Conservation (phyloP, 2,797 vertebrate species). For the Anabas testudineus region DNA sequence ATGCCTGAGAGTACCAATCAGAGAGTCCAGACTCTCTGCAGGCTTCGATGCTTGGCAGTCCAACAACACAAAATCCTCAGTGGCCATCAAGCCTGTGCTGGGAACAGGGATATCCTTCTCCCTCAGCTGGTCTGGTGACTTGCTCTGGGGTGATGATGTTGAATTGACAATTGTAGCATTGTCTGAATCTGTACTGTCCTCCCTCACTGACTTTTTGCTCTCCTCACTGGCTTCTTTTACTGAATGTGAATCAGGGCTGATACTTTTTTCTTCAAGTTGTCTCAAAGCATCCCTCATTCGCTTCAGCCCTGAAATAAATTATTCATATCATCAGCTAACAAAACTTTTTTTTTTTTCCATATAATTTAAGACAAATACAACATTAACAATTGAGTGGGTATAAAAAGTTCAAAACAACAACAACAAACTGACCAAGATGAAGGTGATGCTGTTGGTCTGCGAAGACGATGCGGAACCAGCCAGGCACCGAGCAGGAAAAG, state of each 20-base stretch:
- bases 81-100: slow-evolving; percentile 56
- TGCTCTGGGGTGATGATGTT: slow-evolving; percentile 63
- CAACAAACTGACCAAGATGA: slow-evolving; percentile 85
- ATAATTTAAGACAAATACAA: neutral
- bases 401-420: neutral
- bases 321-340: slow-evolving; percentile 26
- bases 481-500: slow-evolving; percentile 91
- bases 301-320: slow-evolving; percentile 87
- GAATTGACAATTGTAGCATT: slow-evolving; percentile 64
- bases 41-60: slow-evolving; percentile 78
- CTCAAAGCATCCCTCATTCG: slow-evolving; percentile 88
- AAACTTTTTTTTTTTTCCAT: neutral
- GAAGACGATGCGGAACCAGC: slow-evolving; percentile 97
- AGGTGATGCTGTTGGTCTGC: slow-evolving; percentile 86
- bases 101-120: slow-evolving; percentile 63
- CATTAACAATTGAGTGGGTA: neutral
- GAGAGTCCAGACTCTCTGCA: slow-evolving; percentile 80
- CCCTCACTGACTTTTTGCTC: slow-evolving; percentile 49
- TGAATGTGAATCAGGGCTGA: slow-evolving; percentile 27
- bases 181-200: slow-evolving; percentile 58
- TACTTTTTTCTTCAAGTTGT: slow-evolving; percentile 63
- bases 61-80: slow-evolving; percentile 74
- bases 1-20: slow-evolving; percentile 89
- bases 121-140: slow-evolving; percentile 64
- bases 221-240: slow-evolving; percentile 49